Evolutionary conservation across 2,888 invertebrate species (phyloP).

Genomic region (Phyto melanocephala): DNA sequence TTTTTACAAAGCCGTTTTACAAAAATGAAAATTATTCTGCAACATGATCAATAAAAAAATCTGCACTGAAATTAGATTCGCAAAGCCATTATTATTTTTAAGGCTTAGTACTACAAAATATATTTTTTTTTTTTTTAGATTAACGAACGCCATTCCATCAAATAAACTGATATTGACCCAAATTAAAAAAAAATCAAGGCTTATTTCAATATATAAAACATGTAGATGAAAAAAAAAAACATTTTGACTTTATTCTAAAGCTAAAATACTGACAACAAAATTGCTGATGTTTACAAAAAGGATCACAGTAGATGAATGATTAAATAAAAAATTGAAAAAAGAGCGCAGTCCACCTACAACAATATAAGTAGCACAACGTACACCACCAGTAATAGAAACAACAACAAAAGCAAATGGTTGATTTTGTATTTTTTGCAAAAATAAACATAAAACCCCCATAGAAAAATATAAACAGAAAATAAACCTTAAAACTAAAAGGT

Average conservation of each 20-base stretch:
- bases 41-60: too few species aligned
- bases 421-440: not conserved
- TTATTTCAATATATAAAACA: not conserved
- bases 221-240: not conserved
- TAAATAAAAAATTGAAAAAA: not conserved
- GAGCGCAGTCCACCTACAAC: not conserved
- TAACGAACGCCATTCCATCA: too few species aligned
- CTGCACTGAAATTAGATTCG: too few species aligned
- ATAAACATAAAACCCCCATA: conserved; percentile 5
- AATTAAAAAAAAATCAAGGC: not conserved
- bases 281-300: not conserved
- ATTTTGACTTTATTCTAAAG: conserved; percentile 2
- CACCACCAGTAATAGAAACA: not conserved
- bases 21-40: too few species aligned
- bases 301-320: not conserved
- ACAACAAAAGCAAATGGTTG: not conserved
- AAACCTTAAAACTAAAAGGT: not conserved
- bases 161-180: not conserved
- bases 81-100: too few species aligned
- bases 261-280: conserved; percentile 23
- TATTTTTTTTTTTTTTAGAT: too few species aligned
- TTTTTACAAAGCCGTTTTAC: too few species aligned
- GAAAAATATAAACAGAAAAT: not conserved
- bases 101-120: too few species aligned
- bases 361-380: conserved; percentile 3